Evolutionary conservation across 1,140 invertebrate species (phyloP), one percentile per base, ranked within the genome.

Genomic region (Phortica variegata): DNA sequence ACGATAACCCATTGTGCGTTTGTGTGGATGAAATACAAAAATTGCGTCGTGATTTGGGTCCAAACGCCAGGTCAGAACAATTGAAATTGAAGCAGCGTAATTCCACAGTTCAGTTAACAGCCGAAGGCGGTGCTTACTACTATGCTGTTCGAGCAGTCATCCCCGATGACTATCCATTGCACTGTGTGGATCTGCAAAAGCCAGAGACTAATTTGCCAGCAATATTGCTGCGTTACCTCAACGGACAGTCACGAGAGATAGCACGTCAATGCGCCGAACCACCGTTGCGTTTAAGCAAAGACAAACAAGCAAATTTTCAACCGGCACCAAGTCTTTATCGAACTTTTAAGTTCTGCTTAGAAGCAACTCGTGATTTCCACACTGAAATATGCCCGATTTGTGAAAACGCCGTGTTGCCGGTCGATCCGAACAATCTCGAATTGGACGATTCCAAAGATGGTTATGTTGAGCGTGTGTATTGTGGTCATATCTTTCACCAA

Each of bases 401-500:
- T 74, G 81, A 81, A 50, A 69, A 79, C 29, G 61, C 56, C 20
- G 85, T 85, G 60, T 77, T 89, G 48, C 85, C 86, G 12, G 23
- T 51, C 8, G 74, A 87, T 58, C 83, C 86, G 26, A 60, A 81
- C 49, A 79, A 81, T 15, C 54, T 80, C n/a, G 77, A 81, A 43
- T 61, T 56, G 13, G 81, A 87, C 69, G 83, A 86, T 54, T 79
- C 78, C 47, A 78, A 79, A 7, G 79, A 84, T 54, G 74, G 77
- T 13, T 83, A 85, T 57, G 79, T 87, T 15, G 87, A 90, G 61
- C 80, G 87, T 53, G 79, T 90, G 2, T 89, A 87, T 56, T 90
- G 88, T 73, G 84, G 86, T 7, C 88, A 90, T 75, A 61, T 88
- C 8, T 89, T 86, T 69, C 88, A 90, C 70, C 80, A 85, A 56